These are phyloP conservation scores for Cyclophora albipunctata DNA, from an alignment of 2,888 invertebrate species.

Conservation along the genomic window DNA sequence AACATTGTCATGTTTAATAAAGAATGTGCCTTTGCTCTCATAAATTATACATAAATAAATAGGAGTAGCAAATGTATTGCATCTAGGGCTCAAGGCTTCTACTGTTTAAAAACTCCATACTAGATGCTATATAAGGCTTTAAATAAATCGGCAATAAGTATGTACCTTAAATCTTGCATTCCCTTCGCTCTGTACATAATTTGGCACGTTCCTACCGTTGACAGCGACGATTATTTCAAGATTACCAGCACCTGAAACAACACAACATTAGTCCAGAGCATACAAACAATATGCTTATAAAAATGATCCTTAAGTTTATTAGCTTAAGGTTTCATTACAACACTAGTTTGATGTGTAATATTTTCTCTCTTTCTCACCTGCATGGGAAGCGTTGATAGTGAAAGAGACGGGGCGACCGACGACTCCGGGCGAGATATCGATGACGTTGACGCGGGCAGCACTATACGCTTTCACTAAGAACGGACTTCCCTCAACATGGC, in stretches of 20 bases:
- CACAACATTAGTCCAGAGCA: background rate
- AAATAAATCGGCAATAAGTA: too few relatives aligned
- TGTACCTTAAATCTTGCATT: conserved; percentile 92
- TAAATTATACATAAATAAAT: background rate
- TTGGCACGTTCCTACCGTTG: conserved; percentile 96
- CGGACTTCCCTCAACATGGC: conserved; percentile 95
- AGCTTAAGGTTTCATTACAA: too few relatives aligned
- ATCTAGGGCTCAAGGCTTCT: too few relatives aligned
- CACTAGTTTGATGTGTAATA: too few relatives aligned
- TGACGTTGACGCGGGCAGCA: conserved; percentile 94
- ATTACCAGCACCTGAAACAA: conserved; percentile 88
- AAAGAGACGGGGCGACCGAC: conserved; percentile 96
- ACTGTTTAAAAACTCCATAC: too few relatives aligned
- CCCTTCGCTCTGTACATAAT: conserved; percentile 97
- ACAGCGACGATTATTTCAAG: conserved; percentile 98
- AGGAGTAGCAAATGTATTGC: too few relatives aligned
- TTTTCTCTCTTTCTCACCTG: conserved; percentile 43
- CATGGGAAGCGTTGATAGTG: conserved; percentile 89
- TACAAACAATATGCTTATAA: background rate
- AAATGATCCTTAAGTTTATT: too few relatives aligned
- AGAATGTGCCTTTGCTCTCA: background rate
- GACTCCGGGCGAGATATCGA: conserved; percentile 92
- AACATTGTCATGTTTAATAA: background rate
- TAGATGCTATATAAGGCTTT: too few relatives aligned
- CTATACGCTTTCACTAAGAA: conserved; percentile 97